A percentile compares a stretch with the other conserved stretches of the same genome.
phyloP scores from a whole-genome alignment of 2,113 vertebrate species.

The Myotis lucifugus region DNA sequence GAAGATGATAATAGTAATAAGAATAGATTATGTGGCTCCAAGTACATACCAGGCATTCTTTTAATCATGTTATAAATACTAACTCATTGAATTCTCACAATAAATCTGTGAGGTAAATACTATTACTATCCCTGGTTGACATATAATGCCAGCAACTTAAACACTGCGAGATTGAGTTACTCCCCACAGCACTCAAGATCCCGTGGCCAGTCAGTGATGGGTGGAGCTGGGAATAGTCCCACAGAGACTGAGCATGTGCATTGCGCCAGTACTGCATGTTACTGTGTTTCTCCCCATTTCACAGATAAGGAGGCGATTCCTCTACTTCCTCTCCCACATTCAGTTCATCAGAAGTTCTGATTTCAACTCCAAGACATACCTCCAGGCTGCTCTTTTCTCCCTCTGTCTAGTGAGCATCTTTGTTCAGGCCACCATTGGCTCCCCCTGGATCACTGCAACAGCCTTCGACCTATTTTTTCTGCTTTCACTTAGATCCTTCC shows the following conservation, averaged over 20 bases:
- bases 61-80: not conserved
- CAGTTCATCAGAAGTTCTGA: not conserved
- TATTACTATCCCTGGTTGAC: not conserved
- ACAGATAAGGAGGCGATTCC: not conserved
- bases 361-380: too few species aligned
- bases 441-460: not conserved
- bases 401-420: too few species aligned
- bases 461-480: not conserved
- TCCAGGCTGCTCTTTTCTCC: not conserved
- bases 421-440: not conserved
- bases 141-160: not conserved
- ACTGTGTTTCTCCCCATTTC: not conserved
- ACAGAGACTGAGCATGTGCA: not conserved
- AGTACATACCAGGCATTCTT: not conserved
- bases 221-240: not conserved
- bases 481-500: not conserved
- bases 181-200: not conserved
- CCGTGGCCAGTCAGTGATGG: not conserved
- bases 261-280: too few species aligned
- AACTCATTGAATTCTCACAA: not conserved
- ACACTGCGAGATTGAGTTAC: not conserved
- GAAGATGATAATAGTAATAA: not conserved
- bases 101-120: not conserved
- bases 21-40: not conserved
- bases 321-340: not conserved